phyloP scores from a whole-genome alignment of 2,888 invertebrate genomes.

The Micropterix aruncella region DNA sequence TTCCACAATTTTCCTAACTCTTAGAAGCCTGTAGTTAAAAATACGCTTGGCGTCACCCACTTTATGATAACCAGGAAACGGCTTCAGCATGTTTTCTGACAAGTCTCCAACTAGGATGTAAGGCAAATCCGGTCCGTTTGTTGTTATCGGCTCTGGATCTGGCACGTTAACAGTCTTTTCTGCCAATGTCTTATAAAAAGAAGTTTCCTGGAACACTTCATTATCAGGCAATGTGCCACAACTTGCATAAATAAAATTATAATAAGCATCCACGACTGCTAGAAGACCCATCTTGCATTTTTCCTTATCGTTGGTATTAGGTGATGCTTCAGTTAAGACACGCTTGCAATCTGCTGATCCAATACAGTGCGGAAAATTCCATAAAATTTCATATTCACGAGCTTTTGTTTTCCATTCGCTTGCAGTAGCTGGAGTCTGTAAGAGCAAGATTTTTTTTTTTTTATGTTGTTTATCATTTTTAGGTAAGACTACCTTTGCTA shows the following conservation, averaged over 20 bases:
- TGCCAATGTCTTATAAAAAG: conserved; percentile 13
- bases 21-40: conserved; percentile 14
- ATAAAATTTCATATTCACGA: conserved; percentile 12
- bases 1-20: conserved; percentile 13
- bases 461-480: no score
- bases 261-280: conserved; percentile 14
- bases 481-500: no score
- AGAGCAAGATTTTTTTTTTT: no score
- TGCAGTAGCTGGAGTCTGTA: conserved; percentile 13
- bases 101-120: conserved; percentile 17
- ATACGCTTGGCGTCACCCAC: conserved; percentile 13
- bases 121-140: conserved; percentile 12
- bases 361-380: conserved; percentile 14
- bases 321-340: conserved; percentile 13
- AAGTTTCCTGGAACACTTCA: conserved; percentile 15
- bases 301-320: conserved; percentile 14
- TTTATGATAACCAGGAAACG: conserved; percentile 14
- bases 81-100: conserved; percentile 14
- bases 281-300: conserved; percentile 14
- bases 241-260: conserved; percentile 14
- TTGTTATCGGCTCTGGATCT: conserved; percentile 12
- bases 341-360: conserved; percentile 11
- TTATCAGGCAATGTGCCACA: conserved; percentile 15
- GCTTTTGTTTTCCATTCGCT: conserved; percentile 11
- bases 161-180: conserved; percentile 13